These are phyloP conservation scores for Procambarus clarkii DNA, from an alignment of 1,140 invertebrate species.

Conservation along the genomic window DNA sequence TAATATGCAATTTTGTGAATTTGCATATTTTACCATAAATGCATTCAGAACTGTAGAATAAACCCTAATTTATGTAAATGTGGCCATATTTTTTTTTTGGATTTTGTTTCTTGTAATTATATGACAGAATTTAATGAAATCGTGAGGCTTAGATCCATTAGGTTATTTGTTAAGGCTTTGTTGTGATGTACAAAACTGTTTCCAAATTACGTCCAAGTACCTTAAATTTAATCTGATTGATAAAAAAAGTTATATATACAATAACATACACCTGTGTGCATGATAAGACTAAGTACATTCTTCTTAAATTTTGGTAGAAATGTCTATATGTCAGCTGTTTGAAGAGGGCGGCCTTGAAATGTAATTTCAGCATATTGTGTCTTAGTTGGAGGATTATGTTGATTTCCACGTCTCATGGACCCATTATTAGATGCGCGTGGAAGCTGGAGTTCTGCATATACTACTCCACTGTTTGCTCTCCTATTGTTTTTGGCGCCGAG, in stretches of 20 bases:
- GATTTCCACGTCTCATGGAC: constrained; percentile 71
- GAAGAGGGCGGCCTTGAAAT: constrained; percentile 47
- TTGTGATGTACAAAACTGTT: too few relatives aligned
- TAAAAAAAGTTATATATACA: neutral
- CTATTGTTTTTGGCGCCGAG: neutral
- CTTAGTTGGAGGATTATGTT: constrained; percentile 29
- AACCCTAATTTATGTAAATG: too few relatives aligned
- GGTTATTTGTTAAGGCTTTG: too few relatives aligned
- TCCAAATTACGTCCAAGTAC: neutral
- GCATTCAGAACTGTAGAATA: neutral
- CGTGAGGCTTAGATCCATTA: neutral
- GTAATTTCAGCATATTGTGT: constrained; percentile 62
- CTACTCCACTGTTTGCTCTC: constrained; percentile 33
- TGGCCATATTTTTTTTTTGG: neutral
- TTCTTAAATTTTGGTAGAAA: neutral
- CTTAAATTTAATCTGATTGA: neutral
- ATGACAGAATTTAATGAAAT: neutral
- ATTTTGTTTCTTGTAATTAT: neutral
- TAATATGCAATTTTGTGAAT: neutral
- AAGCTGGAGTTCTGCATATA: constrained; percentile 74
- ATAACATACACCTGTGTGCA: neutral
- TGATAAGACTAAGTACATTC: neutral
- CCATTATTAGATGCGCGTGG: constrained; percentile 74
- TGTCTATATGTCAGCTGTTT: constrained; percentile 53
- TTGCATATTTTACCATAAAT: neutral